phyloP scores from a whole-genome alignment of 2,113 vertebrate genomes.

The Strigops habroptila region DNA sequence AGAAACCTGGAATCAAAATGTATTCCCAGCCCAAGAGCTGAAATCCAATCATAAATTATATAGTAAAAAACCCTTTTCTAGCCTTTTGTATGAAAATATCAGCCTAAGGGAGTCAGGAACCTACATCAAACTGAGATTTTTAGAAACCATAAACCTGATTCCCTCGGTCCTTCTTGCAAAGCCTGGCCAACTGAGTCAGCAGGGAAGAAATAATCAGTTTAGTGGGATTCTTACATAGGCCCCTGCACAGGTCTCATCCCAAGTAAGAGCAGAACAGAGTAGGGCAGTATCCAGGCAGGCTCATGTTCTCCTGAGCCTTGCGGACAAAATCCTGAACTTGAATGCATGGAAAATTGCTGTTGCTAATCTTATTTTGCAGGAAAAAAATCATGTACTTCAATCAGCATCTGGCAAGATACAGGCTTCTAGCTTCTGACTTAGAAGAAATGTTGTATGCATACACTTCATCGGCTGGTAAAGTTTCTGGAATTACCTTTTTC shows the following conservation, averaged over 20 bases:
- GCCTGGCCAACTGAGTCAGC: not conserved
- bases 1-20: not conserved
- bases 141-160: not conserved
- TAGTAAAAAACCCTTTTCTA: not conserved
- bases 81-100: not conserved
- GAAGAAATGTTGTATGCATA: not conserved
- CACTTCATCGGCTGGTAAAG: not conserved
- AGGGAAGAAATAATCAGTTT: not conserved
- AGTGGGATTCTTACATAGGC: not conserved
- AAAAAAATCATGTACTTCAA: not conserved
- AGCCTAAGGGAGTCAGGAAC: not conserved
- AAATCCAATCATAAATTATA: not conserved
- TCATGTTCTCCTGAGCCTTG: not conserved
- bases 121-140: not conserved
- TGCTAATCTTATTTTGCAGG: slow-evolving; percentile 53
- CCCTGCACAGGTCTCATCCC: not conserved
- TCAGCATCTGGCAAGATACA: slow-evolving; percentile 18
- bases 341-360: slow-evolving; percentile 55
- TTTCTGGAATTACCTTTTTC: not conserved
- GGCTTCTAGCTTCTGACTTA: not conserved
- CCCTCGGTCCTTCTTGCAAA: not conserved
- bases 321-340: slow-evolving; percentile 31
- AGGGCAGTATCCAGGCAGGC: not conserved
- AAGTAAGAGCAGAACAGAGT: not conserved
- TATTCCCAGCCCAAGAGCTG: not conserved